Evolutionary conservation across 1,140 invertebrate species (phyloP).

Genomic region (Frieseomelitta varia): DNA sequence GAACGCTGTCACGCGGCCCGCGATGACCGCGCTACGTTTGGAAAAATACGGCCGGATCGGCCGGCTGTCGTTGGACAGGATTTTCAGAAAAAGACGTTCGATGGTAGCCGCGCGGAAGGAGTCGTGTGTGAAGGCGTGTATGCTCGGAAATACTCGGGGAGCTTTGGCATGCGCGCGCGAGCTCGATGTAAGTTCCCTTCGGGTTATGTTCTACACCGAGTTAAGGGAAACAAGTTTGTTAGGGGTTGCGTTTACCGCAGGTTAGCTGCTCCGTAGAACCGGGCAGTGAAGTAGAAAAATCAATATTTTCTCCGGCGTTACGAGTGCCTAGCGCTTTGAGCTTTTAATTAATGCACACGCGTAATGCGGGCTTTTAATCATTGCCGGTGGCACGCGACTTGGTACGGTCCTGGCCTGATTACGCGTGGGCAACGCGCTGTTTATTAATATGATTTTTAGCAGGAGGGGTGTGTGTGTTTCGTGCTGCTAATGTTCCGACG

Average conservation of each 20-base stretch:
- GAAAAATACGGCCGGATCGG: constrained; percentile 57
- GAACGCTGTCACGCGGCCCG: constrained; percentile 33
- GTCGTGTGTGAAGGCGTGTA: not conserved
- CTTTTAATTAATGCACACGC: constrained; percentile 57
- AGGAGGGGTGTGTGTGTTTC: no score
- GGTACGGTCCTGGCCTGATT: constrained; percentile 3
- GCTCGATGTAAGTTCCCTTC: constrained; percentile 12
- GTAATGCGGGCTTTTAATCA: constrained; percentile 46
- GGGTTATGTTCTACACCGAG: constrained; percentile 13
- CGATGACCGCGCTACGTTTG: constrained; percentile 39
- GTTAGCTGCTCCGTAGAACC: constrained; percentile 48
- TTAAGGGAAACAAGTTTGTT: constrained; percentile 54
- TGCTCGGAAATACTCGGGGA: constrained; percentile 21
- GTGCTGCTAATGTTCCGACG: not conserved
- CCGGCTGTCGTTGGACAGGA: constrained; percentile 25
- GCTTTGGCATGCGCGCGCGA: not conserved
- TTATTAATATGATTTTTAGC: constrained; percentile 30
- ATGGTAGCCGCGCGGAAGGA: not conserved
- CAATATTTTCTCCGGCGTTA: constrained; percentile 47
- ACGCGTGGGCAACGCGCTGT: not conserved
- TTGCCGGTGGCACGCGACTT: constrained; percentile 10
- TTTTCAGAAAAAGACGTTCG: constrained; percentile 26
- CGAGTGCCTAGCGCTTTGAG: not conserved
- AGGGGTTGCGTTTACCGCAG: constrained; percentile 21
- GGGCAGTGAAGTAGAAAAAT: constrained; percentile 61